Evolutionary conservation across 2,113 vertebrate species (phyloP).

Genomic region (Notothenia coriiceps): DNA sequence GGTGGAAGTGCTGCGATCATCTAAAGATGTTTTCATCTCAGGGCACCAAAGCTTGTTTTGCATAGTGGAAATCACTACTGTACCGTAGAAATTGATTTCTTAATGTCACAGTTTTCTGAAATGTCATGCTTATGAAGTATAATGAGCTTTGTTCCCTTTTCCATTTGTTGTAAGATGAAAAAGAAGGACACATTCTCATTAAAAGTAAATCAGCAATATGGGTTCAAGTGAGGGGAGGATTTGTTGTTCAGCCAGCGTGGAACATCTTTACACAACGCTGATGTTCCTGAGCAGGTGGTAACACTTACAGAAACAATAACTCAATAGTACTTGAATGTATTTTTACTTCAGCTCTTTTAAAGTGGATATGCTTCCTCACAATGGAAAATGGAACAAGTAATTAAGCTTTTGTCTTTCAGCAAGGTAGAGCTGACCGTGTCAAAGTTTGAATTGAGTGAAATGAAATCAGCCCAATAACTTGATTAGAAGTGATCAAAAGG

Average conservation of each 20-base stretch:
- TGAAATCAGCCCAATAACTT: constrained; percentile 1
- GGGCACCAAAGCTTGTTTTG: constrained; percentile 52
- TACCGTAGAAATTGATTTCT: constrained; percentile 71
- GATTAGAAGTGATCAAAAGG: constrained; percentile 8
- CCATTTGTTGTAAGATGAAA: constrained; percentile 61
- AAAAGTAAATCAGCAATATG: constrained; percentile 60
- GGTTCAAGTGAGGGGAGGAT: constrained; percentile 42
- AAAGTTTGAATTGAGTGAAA: background rate
- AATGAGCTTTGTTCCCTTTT: constrained; percentile 71
- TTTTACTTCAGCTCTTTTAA: constrained; percentile 1
- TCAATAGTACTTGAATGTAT: background rate
- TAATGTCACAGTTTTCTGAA: constrained; percentile 73
- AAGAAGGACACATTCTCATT: constrained; percentile 62
- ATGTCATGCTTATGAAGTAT: constrained; percentile 72
- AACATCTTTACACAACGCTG: constrained; percentile 34
- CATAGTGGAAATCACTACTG: constrained; percentile 47
- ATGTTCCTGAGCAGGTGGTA: constrained; percentile 30
- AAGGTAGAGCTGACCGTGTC: background rate
- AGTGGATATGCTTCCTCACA: background rate
- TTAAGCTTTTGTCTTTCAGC: constrained; percentile 2
- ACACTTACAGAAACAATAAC: background rate
- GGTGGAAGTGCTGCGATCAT: constrained; percentile 61
- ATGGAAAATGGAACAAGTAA: background rate
- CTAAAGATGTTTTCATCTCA: constrained; percentile 70
- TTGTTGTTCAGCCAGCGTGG: constrained; percentile 41